Evolutionary conservation across 2,888 invertebrate genomes (phyloP), one percentile per base, ranked within the genome.

Genomic region (Cheilosia pagana): DNA sequence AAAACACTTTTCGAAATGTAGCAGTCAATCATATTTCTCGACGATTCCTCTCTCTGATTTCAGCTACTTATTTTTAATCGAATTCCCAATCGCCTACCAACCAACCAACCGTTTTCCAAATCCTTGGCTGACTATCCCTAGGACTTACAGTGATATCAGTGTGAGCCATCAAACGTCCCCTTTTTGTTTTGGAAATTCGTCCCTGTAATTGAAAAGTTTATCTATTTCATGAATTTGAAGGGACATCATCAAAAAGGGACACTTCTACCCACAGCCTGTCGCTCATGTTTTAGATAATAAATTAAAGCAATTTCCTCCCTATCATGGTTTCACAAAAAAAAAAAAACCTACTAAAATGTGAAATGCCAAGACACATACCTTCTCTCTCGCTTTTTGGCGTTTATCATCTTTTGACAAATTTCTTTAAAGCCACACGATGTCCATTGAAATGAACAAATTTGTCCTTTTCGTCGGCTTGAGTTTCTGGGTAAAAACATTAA

Each of bases 231-330:
- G 65, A 55, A 65, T 48, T 39, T 48, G 60, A 65, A 57, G 35
- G 23, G 28, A 55, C 57, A 21, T 57, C 35, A 14, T 41, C 57
- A 70, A 70, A 70, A 52, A 25, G 62, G 72, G 63, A 45, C 25
- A 45, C 60, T 67, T 16, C 53, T 7, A 4, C 21, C 35, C n/a
- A 48, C 35, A 23, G 70, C 28, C 57, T 39, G 19, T 41, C 52
- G 57, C 16, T 19, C 48, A 25, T 45, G 23, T 25, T 59, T 16
- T 28, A 57, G 65, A 75, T 65, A 57, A 55, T 57, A 75, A 75
- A 75, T 75, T 75, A 59, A 75, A 57, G 48, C 55, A 75, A 75
- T 57, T 55, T 55, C 16, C 45, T 55, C 45, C 41, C n/a, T 35
- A 25, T 39, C 59, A 39, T 23, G 19, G 4, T 35, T 41, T 35